Base-by-base conservation (phyloP, 2,888 invertebrate species). In the Eremobia ochroleuca region DNA sequence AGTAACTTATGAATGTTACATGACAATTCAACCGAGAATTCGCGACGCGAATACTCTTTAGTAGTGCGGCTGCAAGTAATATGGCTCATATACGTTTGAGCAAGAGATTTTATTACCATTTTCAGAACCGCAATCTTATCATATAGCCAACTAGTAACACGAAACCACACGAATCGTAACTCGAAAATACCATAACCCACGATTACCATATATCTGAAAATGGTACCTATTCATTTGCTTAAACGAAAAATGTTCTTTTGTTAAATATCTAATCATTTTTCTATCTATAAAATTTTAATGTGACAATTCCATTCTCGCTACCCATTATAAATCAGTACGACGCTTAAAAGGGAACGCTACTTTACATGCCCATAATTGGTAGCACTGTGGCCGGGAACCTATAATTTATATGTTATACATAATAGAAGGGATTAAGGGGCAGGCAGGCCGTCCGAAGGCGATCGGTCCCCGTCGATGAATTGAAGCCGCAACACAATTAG, bases 1-100 rank as follows among this genome's bases (percentile, higher is more conserved):
- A 85, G 79, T 80, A 85, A 85, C 85, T 87, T 83, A 87, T 88
- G 88, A 88, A 88, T 88, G 89, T 88, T 87, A 85, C 85, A 88
- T 85, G 88, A 79, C 85, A 85, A 87, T 80, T 87, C 75, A 85
- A 61, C 71, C 69, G 73, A 78, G 85, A 82, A 85, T 81, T 74
- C 77, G 66, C 82, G 81, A 40, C 69, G 85, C 67, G 83, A 88
- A 85, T 88, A 88, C 84, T 87, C 80, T 82, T 79, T 70, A 76
- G 66, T 37, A 79, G 71, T 69, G 67, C 64, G 49, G 65, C 71
- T 85, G 83, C 64, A 76, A 73, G 73, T 77, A 73, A 77, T 77
- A 55, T 86, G 59, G 65, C 73, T 73, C 73, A 75, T 79, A 62
- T 55, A 72, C 65, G 64, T 61, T 64, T 81, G 34, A 80, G 64